Conservation (phyloP, 1,140 invertebrate genomes). For the Gryon sp. region DNA sequence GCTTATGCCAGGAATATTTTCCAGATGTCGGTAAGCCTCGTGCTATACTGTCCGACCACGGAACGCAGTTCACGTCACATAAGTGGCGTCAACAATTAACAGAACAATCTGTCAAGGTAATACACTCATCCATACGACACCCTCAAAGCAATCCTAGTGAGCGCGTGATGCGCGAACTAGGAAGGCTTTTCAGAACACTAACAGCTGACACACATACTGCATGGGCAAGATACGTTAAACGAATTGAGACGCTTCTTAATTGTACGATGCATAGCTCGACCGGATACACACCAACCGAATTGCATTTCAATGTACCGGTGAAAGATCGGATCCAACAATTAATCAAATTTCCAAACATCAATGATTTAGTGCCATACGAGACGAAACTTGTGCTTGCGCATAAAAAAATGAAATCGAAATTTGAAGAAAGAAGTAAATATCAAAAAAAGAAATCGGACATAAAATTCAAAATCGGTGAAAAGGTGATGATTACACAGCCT, state of each 20-base stretch:
- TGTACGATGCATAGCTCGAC: conserved; percentile 65
- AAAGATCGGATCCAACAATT: conserved; percentile 37
- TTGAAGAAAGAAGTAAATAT: conserved; percentile 19
- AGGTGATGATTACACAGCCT: conserved; percentile 11
- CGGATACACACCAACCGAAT: conserved; percentile 66
- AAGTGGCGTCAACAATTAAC: conserved; percentile 51
- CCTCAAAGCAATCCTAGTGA: conserved; percentile 66
- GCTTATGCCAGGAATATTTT: conserved; percentile 60
- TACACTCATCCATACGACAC: conserved; percentile 65
- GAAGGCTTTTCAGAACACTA: conserved; percentile 64
- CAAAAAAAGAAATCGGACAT: neutral
- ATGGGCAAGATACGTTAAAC: conserved; percentile 17
- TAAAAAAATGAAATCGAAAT: conserved; percentile 8
- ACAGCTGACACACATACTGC: conserved; percentile 40
- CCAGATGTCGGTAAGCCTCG: conserved; percentile 33
- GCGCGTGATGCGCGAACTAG: conserved; percentile 67
- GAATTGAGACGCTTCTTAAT: neutral
- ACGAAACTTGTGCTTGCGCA: conserved; percentile 3
- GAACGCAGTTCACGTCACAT: conserved; percentile 53
- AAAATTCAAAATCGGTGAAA: neutral
- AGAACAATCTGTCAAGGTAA: conserved; percentile 39
- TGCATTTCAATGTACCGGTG: conserved; percentile 65
- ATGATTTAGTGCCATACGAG: neutral
- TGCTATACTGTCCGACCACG: conserved; percentile 44
- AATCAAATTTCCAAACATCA: conserved; percentile 12